A percentile compares a stretch with the other conserved stretches of the same genome.
Evolutionary conservation across 2,888 invertebrate species (phyloP).

Genomic region (Chaitophorus viminalis): DNA sequence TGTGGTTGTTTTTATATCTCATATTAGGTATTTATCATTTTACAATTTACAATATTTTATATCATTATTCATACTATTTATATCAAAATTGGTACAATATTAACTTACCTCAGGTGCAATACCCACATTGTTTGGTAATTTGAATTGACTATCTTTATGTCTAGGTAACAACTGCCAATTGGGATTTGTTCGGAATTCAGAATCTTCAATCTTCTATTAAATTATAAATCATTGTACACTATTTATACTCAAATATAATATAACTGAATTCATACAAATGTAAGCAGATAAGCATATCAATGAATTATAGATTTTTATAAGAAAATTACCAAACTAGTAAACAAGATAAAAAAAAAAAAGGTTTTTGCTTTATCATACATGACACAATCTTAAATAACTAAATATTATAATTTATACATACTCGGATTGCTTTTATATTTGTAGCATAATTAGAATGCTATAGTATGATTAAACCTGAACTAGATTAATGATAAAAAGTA

Average conservation of each 20-base stretch:
- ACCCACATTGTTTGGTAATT: slow-evolving; percentile 58
- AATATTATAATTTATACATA: no score
- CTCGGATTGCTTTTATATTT: no score
- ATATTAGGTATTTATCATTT: neutral
- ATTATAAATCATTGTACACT: neutral
- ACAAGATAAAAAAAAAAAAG: no score
- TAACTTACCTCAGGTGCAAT: slow-evolving; percentile 50
- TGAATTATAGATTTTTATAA: no score
- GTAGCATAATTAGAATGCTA: no score
- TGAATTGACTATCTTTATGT: slow-evolving; percentile 57
- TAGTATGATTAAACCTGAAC: no score
- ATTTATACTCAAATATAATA: neutral
- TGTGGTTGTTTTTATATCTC: neutral
- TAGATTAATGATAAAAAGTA: no score
- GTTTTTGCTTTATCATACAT: no score
- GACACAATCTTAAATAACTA: no score
- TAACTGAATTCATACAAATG: no score
- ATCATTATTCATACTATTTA: neutral
- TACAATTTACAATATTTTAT: neutral
- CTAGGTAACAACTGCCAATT: slow-evolving; percentile 59
- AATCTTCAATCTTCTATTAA: slow-evolving; percentile 57
- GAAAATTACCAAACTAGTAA: no score
- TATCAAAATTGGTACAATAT: neutral
- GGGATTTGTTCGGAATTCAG: slow-evolving; percentile 58
- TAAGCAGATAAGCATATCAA: no score